Evolutionary conservation across 2,113 vertebrate genomes (phyloP), one percentile per base, ranked within the genome.

Genomic region (Sclerurus mexicanus): DNA sequence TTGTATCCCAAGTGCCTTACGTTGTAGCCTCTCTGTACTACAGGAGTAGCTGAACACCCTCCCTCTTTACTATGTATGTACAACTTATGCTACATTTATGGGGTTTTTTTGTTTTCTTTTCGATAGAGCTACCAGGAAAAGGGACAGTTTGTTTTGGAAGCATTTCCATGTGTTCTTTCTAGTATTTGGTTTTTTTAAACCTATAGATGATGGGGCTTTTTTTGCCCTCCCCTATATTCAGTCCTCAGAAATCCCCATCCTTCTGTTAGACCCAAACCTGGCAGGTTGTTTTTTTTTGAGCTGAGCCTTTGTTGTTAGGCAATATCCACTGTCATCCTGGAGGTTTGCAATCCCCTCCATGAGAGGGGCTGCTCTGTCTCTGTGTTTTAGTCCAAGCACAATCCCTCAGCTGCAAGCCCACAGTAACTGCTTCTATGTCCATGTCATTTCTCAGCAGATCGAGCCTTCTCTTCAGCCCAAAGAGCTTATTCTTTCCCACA

Each of bases 1-100:
- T 73, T 56, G 37, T 79, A 74, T 90, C 69, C 56, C 82, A 98
- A 97, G 98, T 98, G 98, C 98, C 98, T 98, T 98, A 95, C 5
- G 56, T 81, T 82, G 58, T 82, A 89, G 90, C 46, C 58, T 90
- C 72, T 87, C 52, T 42, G 8, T 73, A 15, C 46, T 81, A 2
- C 31, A 39, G 31, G 68, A 69, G 67, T 71, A 84, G 81, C 50
- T 63, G 58, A 63, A 50, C 3, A 2, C 44, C 63, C 39, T 89
- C 46, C 59, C 49, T 80, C 35, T 52, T 76, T 53, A n/a, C 62
- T 30, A 14, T 0, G 0, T 87, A 47, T 58, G 71, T 92, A 60
- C 79, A 67, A 37, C 30, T 4, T 56, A 56, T 37, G 85, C 69
- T 79, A 81, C 71, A 22, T 90, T 67, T 82, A 40, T 0, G 1